Evolutionary conservation across 2,113 vertebrate genomes (phyloP), one percentile per base, ranked within the genome.

Genomic region (Ochotona princeps): DNA sequence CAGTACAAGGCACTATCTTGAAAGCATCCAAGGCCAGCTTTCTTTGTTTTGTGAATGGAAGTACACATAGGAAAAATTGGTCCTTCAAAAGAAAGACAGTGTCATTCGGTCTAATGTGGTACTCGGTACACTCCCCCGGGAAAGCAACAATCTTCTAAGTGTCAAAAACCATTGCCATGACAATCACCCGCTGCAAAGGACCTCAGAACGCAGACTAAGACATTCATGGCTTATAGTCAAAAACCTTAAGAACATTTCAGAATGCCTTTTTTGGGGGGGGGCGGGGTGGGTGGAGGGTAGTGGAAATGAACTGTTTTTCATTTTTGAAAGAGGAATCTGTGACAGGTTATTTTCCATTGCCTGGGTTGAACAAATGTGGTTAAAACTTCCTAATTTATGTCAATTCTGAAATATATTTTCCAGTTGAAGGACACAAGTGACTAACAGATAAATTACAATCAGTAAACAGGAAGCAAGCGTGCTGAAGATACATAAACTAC

Each of bases 361-460:
- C 84, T 94, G 76, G 47, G 73, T 65, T 95, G 60, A 93, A 96
- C 88, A 95, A 96, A 96, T 95, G 94, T 95, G 95, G 87, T 94
- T 95, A 96, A 96, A 96, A 88, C 89, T 95, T 96, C 95, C 94
- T 94, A 96, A 96, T 96, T 96, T 96, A 92, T 63, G 82, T 95
- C 87, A 93, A 85, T 81, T 96, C 95, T 90, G 85, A 96, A 93
- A 95, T 96, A 90, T 90, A 72, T 94, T 92, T 96, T 95, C 90
- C 75, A 91, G 91, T 60, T 91, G 38, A 92, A 92, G 85, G 93
- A 63, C 21, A 90, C 15, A 87, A 83, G 54, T 73, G 82, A 76
- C 74, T 93, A 9, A n/a, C 65, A 94, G 47, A 85, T 93, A 88
- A 95, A 91, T 90, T 94, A 96, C n/a, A 92, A 92, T 91, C 89